Evolutionary conservation across 2,797 vertebrate species (phyloP), one percentile per base, ranked within the genome.

Genomic region (Pseudomugil tenellus): DNA sequence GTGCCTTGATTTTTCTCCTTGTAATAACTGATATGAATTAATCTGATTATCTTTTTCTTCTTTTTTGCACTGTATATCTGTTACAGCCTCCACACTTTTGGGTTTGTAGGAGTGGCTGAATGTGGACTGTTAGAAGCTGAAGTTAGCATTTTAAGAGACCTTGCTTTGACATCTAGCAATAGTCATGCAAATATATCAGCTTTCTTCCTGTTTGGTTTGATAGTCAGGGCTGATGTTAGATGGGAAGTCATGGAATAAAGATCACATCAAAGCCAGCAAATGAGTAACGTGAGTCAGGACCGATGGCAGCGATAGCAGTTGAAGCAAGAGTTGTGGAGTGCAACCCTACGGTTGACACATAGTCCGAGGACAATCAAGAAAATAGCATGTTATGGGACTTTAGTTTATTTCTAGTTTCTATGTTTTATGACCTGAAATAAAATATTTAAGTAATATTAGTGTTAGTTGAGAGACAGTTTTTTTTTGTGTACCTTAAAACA

Each of bases 211-310:
- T 81, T 70, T 71, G 63, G 25, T 52, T 77, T 84, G 81, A 85
- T 80, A 74, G 70, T 68, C 62, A 7, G 53, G 77, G 69, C 56
- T 21, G 75, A 81, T 78, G 71, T 70, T 77, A 78, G 81, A 78
- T 83, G 76, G 71, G 76, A 77, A 79, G 83, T 59, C 64, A 29
- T 71, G 84, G 86, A 92, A 92, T 92, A 90, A 91, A 93, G 91
- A 93, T 93, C 49, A 62, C 91, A 93, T 93, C 92, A 81, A 80
- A 84, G 84, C 53, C 80, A 21, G 74, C 46, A 57, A 85, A 79
- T 73, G 72, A 56, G 67, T 76, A 67, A 52, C 66, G 77, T 37
- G 76, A 77, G 63, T 81, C 79, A 71, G 75, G 39, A 69, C 56
- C 32, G 86, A 91, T 84, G 72, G 80, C 43, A 52, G 58, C 74